Evolutionary conservation across 2,113 vertebrate species (phyloP).

Genomic region (Pionites leucogaster): DNA sequence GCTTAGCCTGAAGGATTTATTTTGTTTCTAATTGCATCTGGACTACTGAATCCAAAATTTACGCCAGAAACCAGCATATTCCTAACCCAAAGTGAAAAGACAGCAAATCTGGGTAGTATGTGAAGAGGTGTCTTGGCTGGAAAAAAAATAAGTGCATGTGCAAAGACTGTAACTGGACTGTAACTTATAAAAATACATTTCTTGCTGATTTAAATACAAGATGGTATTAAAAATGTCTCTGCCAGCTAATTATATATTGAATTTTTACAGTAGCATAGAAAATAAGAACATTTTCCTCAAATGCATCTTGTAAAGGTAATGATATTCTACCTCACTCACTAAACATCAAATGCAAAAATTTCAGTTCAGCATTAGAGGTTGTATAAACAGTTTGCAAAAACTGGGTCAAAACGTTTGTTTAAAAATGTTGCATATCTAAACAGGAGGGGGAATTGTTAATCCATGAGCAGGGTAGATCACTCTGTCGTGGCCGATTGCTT

Average conservation of each 20-base stretch:
- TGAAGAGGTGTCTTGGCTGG: background rate
- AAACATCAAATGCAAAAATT: background rate
- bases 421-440: background rate
- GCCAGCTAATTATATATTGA: background rate
- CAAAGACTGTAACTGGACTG: background rate
- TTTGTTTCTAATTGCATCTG: background rate
- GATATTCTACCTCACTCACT: background rate
- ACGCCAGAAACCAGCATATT: background rate
- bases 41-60: background rate
- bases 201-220: background rate
- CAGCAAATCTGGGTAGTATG: background rate
- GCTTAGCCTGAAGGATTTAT: background rate
- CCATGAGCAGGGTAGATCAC: background rate
- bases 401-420: constrained; percentile 42
- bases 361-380: constrained; percentile 2
- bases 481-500: background rate
- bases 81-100: background rate
- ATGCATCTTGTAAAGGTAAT: background rate
- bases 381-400: constrained; percentile 13
- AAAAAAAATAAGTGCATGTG: background rate
- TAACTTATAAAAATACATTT: background rate
- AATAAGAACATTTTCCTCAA: background rate
- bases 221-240: background rate
- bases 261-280: background rate
- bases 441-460: constrained; percentile 13